Conservation (phyloP, 2,888 invertebrate species). For the Notocelia uddmanniana region DNA sequence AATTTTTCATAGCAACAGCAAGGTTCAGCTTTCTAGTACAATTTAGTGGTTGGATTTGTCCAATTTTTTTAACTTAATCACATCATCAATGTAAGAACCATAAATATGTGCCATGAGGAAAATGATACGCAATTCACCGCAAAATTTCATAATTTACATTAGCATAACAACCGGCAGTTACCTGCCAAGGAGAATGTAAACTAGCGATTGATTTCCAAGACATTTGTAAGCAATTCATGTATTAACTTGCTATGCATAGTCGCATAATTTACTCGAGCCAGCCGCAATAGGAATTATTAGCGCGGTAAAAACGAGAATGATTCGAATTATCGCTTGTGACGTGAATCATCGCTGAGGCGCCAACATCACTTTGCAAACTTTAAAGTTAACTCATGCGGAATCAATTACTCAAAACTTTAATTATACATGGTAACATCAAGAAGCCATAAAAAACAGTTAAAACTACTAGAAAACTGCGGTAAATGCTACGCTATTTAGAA, state of each 20-base stretch:
- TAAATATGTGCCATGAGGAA: too few relatives aligned
- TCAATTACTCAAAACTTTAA: conserved; percentile 5
- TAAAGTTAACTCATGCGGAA: conserved; percentile 17
- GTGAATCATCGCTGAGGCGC: conserved; percentile 45
- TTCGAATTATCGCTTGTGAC: conserved; percentile 40
- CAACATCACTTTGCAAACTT: conserved; percentile 43
- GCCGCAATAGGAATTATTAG: conserved; percentile 22
- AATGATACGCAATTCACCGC: conserved; percentile 2
- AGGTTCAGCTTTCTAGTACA: neutral
- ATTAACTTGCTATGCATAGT: conserved; percentile 26
- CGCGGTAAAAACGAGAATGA: conserved; percentile 30
- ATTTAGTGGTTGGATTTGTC: neutral
- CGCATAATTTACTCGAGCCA: conserved; percentile 17
- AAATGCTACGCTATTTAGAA: conserved; percentile 42
- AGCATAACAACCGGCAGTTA: conserved; percentile 37
- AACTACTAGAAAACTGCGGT: conserved; percentile 11
- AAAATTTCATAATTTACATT: conserved; percentile 27
- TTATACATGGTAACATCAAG: neutral
- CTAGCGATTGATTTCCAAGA: conserved; percentile 17
- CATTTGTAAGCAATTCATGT: conserved; percentile 32
- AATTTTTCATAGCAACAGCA: neutral
- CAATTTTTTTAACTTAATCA: neutral
- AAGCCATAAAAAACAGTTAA: conserved; percentile 7
- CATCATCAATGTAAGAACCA: neutral
- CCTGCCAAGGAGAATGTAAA: conserved; percentile 11